Conservation (phyloP, 1,140 invertebrate genomes). For the Hyphantria cunea region DNA sequence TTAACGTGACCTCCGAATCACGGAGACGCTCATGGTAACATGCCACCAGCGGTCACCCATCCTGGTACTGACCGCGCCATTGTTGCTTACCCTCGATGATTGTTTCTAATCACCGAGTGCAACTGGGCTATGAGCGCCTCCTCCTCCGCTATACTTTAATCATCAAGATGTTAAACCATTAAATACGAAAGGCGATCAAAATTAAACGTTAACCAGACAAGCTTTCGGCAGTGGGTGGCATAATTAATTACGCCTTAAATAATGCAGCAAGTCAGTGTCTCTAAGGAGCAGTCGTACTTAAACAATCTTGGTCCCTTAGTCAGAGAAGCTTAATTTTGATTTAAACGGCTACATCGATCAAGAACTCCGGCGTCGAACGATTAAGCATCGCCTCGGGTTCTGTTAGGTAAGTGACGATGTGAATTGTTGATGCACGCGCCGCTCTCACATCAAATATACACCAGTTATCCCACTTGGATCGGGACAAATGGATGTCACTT, state of each 20-base stretch:
- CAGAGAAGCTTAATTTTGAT: constrained; percentile 40
- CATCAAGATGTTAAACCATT: constrained; percentile 29
- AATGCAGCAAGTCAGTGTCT: constrained; percentile 31
- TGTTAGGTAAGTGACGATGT: constrained; percentile 56
- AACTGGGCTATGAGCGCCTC: no score
- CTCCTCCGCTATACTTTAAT: constrained; percentile 16
- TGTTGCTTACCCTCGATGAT: no score
- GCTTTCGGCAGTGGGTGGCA: constrained; percentile 13
- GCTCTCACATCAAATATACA: constrained; percentile 70
- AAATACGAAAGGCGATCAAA: constrained; percentile 12
- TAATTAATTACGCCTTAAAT: constrained; percentile 40
- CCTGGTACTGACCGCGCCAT: no score
- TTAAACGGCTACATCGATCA: constrained; percentile 42
- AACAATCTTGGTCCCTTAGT: constrained; percentile 41
- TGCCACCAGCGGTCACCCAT: no score
- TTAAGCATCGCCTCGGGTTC: constrained; percentile 45
- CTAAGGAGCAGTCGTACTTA: constrained; percentile 37
- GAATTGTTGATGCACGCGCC: constrained; percentile 56
- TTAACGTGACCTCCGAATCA: no score
- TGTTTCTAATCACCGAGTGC: no score
- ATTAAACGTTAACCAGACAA: constrained; percentile 24
- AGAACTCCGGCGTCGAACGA: constrained; percentile 33
- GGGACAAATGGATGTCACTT: background rate
- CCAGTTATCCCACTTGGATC: constrained; percentile 42
- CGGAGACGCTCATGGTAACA: no score